A percentile compares a stretch with the other conserved stretches of the same genome.
phyloP scores from a whole-genome alignment of 1,140 invertebrate genomes.

The Luehdorfia chinensis region DNA sequence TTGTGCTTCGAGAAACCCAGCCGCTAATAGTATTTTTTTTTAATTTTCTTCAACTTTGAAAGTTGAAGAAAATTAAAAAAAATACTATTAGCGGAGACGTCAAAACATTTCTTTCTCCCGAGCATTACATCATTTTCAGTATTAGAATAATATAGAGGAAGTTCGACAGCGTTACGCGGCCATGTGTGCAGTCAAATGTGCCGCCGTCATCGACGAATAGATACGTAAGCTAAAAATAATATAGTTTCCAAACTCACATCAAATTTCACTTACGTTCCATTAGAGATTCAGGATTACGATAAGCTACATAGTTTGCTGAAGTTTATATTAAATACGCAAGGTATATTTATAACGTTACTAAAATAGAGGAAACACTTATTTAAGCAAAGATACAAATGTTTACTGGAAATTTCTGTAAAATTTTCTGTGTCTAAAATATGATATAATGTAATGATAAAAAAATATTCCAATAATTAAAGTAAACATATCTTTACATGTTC shows the following conservation, averaged over 20 bases:
- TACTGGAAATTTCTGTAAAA: neutral
- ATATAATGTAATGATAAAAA: neutral
- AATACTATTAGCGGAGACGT: too few species aligned
- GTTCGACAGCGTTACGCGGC: constrained; percentile 23
- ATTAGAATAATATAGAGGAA: constrained; percentile 2
- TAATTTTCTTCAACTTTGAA: too few species aligned
- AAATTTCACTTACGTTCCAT: constrained; percentile 20
- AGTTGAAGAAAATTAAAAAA: too few species aligned
- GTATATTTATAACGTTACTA: neutral
- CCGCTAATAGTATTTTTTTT: too few species aligned
- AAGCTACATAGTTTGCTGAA: neutral
- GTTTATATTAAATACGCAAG: neutral
- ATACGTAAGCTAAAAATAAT: constrained; percentile 27
- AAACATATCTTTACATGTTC: neutral
- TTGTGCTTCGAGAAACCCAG: too few species aligned
- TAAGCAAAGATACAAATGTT: neutral
- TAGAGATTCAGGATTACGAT: constrained; percentile 9
- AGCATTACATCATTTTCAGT: neutral
- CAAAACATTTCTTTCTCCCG: too few species aligned
- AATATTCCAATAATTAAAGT: neutral
- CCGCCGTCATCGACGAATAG: constrained; percentile 25
- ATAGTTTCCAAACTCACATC: constrained; percentile 23
- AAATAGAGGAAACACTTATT: neutral
- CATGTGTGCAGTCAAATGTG: constrained; percentile 27
- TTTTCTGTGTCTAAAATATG: neutral